Evolutionary conservation across 2,113 vertebrate species (phyloP).

Genomic region (Perca fluviatilis): DNA sequence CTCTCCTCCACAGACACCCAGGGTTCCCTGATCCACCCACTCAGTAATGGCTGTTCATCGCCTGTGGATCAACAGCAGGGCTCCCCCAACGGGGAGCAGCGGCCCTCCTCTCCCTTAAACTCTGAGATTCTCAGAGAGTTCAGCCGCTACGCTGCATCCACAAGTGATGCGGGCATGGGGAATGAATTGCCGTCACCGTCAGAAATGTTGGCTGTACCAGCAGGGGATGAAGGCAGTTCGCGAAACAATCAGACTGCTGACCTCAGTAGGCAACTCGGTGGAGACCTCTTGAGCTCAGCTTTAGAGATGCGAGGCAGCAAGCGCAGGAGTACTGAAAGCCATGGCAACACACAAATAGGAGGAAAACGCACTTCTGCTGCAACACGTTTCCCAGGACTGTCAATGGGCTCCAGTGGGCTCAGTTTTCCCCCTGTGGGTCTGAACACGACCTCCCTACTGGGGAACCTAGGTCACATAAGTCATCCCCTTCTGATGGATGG

Average conservation of each 20-base stretch:
- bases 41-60: constrained; percentile 93
- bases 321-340: constrained; percentile 87
- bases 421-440: constrained; percentile 90
- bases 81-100: constrained; percentile 85
- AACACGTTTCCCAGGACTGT: constrained; percentile 88
- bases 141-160: constrained; percentile 89
- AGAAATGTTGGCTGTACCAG: constrained; percentile 44
- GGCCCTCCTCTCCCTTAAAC: constrained; percentile 90
- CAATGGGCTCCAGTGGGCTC: constrained; percentile 87
- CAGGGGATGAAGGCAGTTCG: constrained; percentile 59
- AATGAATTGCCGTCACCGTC: constrained; percentile 77
- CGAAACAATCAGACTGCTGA: constrained; percentile 64
- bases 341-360: constrained; percentile 85
- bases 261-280: constrained; percentile 78
- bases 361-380: constrained; percentile 85
- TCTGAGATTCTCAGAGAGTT: constrained; percentile 94
- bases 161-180: constrained; percentile 72
- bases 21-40: constrained; percentile 76
- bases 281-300: constrained; percentile 82
- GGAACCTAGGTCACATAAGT: constrained; percentile 90
- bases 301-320: constrained; percentile 90
- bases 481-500: constrained; percentile 91
- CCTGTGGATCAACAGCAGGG: constrained; percentile 85
- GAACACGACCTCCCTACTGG: constrained; percentile 92
- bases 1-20: constrained; percentile 84